Evolutionary conservation across 1,140 invertebrate species (phyloP), one percentile per base, ranked within the genome.

Genomic region (Heliconius hermathena): DNA sequence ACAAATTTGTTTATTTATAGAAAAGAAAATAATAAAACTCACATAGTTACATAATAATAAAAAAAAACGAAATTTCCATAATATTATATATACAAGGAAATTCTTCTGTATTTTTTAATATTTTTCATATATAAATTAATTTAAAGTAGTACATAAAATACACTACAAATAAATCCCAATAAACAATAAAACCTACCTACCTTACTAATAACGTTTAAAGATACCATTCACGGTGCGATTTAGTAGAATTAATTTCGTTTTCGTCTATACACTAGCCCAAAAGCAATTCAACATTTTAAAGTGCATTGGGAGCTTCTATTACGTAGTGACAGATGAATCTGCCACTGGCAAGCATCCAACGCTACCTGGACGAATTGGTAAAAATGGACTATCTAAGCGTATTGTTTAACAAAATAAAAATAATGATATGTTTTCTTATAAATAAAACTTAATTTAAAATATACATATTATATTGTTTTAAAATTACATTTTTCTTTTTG

Each of bases 281-380:
- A 73, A 4, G 33, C 71, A 77, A 77, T 73, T 18, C 52, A 71
- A 52, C 74, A 38, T 54, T 77, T 70, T 77, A 77, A 77, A 77
- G 70, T 77, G 71, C 76, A 77, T 66, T 33, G 71, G 60, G 71
- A 72, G 71, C 52, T 36, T 72, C 49, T 77, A 72, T 72, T 77
- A 41, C 76, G 29, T 52, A 76, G 74, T 77, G 76, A 77, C 76
- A 77, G 70, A 72, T 54, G 76, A 77, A 72, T 76, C 57, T 60
- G 74, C 36, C 76, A 52, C 75, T 81, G 80, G 80, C 80, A 78
- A 54, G 26, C n/a, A 73, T 81, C 71, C 76, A 54, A 41, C 73
- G 46, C 36, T 26, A 49, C 57, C 54, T 66, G 38, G 70, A 73
- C 26, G 60, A 26, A 66, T 66, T 66, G 71, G 22, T 78, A 78